Conservation (phyloP, 1,140 invertebrate genomes). For the Drosophila sechellia region DNA sequence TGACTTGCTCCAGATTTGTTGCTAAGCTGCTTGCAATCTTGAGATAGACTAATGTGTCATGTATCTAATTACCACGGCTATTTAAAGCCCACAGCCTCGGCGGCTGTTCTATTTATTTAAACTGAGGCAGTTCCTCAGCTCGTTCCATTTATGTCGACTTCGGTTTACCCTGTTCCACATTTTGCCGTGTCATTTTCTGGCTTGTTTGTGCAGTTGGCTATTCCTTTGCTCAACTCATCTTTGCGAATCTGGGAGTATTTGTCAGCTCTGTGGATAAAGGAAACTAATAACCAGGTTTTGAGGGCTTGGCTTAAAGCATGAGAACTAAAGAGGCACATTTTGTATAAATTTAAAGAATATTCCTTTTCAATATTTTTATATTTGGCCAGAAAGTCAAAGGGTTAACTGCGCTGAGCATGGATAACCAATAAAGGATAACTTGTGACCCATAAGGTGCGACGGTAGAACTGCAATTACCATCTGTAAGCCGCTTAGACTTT, state of each 20-base stretch:
- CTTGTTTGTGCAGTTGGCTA: constrained; percentile 25
- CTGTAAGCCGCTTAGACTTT: constrained; percentile 65
- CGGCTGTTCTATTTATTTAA: constrained; percentile 35
- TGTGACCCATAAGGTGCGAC: constrained; percentile 2
- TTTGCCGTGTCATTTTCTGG: constrained; percentile 25
- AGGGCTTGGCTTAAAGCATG: neutral
- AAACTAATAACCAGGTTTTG: constrained; percentile 18
- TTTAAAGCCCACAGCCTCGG: constrained; percentile 25
- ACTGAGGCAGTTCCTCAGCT: constrained; percentile 22
- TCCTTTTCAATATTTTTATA: neutral
- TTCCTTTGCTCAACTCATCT: constrained; percentile 7
- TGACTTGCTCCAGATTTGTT: constrained; percentile 10
- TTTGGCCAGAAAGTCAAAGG: constrained; percentile 6
- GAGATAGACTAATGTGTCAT: constrained; percentile 29
- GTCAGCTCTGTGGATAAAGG: constrained; percentile 15
- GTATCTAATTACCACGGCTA: constrained; percentile 39
- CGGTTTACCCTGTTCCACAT: constrained; percentile 33
- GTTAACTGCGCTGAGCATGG: constrained; percentile 15
- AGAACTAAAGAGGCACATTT: neutral
- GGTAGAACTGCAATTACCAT: constrained; percentile 57
- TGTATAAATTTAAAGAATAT: neutral
- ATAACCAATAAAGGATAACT: constrained; percentile 22
- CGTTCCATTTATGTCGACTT: constrained; percentile 33
- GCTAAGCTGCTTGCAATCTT: constrained; percentile 18
- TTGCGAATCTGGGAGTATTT: constrained; percentile 29